Evolutionary conservation across 2,888 invertebrate species (phyloP).

Genomic region (Dicranocentrus wangi): DNA sequence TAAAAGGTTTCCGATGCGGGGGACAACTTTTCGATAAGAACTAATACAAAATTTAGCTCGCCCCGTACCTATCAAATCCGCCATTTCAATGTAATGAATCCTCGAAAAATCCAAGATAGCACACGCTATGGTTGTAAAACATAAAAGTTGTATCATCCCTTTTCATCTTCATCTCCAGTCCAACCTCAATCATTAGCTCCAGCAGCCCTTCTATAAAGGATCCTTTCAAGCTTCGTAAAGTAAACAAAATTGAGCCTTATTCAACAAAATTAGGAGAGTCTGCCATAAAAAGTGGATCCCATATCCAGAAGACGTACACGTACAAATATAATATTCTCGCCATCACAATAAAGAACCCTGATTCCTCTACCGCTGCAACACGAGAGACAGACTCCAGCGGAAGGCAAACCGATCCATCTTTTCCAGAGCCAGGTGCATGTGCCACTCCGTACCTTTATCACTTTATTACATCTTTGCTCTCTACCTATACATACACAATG

Average conservation of each 20-base stretch:
- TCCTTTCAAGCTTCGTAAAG: conserved; percentile 28
- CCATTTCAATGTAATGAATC: too few species aligned
- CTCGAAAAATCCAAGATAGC: too few species aligned
- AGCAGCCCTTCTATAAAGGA: neutral
- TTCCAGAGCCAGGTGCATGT: conserved; percentile 37
- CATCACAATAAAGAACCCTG: too few species aligned
- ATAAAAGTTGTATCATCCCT: conserved; percentile 1
- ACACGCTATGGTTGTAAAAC: too few species aligned
- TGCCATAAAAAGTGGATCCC: conserved; percentile 28
- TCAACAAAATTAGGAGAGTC: neutral
- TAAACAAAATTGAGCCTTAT: conserved; percentile 26
- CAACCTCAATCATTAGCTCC: conserved; percentile 4
- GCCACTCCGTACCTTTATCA: conserved; percentile 18
- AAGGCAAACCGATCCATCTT: conserved; percentile 33
- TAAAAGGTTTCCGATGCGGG: neutral
- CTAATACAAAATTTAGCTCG: too few species aligned
- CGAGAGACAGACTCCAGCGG: conserved; percentile 15
- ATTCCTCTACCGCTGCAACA: neutral
- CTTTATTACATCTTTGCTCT: conserved; percentile 37
- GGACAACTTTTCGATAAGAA: conserved; percentile 26
- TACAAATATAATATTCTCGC: too few species aligned
- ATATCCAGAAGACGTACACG: too few species aligned
- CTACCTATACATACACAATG: neutral
- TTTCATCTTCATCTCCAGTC: neutral
- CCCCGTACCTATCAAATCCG: too few species aligned